phyloP scores from a whole-genome alignment of 1,140 invertebrate species.

The Coenobita brevimanus region DNA sequence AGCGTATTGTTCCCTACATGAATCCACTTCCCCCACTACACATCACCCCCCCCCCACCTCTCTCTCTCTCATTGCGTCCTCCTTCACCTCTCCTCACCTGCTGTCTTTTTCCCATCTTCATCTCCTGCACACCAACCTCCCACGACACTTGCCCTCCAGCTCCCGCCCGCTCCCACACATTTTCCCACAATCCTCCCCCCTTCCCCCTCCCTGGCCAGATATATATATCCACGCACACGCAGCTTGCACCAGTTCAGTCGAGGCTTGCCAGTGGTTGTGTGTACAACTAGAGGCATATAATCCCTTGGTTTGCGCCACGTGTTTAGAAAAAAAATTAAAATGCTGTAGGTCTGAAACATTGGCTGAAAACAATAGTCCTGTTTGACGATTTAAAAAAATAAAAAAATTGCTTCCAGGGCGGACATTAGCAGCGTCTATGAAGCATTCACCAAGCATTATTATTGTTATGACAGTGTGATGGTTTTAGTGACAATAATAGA shows the following conservation, averaged over 20 bases:
- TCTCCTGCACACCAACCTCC: background rate
- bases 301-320: too few relatives aligned
- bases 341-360: too few relatives aligned
- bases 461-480: too few relatives aligned
- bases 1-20: background rate
- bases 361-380: too few relatives aligned
- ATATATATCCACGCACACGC: background rate
- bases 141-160: conserved; percentile 6
- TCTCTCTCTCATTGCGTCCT: background rate
- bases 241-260: conserved; percentile 10
- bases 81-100: background rate
- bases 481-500: too few relatives aligned
- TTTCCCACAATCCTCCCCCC: conserved; percentile 9
- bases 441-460: too few relatives aligned
- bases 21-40: background rate
- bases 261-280: background rate
- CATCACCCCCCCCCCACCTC: background rate
- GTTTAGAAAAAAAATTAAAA: too few relatives aligned
- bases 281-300: background rate
- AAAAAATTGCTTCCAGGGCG: too few relatives aligned
- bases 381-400: too few relatives aligned
- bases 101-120: too few relatives aligned
- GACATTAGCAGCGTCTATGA: too few relatives aligned
- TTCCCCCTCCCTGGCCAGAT: background rate
- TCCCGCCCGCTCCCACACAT: conserved; percentile 12